A percentile compares a stretch with the other conserved stretches of the same genome.
Conservation (phyloP, 2,888 invertebrate species). For the Sphaerophoria taeniata region DNA sequence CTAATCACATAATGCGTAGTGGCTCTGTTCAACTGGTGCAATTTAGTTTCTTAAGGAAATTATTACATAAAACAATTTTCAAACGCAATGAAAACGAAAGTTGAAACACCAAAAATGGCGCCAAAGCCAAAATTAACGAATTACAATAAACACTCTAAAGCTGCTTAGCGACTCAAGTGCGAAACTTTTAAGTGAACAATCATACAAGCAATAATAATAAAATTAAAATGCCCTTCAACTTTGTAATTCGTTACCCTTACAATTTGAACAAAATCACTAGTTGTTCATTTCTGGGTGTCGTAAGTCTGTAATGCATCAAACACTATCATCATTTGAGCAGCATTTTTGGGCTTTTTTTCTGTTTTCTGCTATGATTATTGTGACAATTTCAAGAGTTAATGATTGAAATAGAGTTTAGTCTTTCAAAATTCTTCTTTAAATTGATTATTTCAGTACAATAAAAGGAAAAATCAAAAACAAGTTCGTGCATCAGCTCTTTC, state of each 20-base stretch:
- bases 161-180: constrained; percentile 3
- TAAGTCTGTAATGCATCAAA: too few species aligned
- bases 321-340: too few species aligned
- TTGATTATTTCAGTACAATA: too few species aligned
- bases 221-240: constrained; percentile 11
- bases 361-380: too few species aligned
- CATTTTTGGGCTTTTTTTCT: too few species aligned
- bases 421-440: too few species aligned
- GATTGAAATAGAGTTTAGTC: too few species aligned
- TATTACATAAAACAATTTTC: constrained; percentile 21
- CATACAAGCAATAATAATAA: neutral
- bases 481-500: constrained; percentile 3
- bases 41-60: constrained; percentile 32
- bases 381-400: too few species aligned
- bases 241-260: too few species aligned
- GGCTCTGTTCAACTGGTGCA: neutral
- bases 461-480: neutral
- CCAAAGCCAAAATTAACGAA: neutral
- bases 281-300: too few species aligned
- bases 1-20: constrained; percentile 21
- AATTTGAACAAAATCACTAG: too few species aligned
- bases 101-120: constrained; percentile 1
- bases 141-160: neutral
- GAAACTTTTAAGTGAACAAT: neutral
- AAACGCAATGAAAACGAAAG: constrained; percentile 21